phyloP scores from a whole-genome alignment of 2,797 vertebrate species.

The Poliocrania exsul region DNA sequence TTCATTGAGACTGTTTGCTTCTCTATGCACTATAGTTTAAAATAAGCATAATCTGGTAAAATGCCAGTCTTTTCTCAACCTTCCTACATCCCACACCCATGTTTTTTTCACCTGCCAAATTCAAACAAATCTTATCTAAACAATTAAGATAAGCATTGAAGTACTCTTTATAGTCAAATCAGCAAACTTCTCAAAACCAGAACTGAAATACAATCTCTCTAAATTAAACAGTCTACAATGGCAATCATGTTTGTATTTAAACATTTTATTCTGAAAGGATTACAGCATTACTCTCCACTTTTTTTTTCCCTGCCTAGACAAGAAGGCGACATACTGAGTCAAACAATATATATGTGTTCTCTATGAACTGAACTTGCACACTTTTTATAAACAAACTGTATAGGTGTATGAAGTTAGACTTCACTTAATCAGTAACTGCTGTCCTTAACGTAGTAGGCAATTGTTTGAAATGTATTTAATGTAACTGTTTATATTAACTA shows the following conservation, averaged over 20 bases:
- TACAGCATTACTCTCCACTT: slow-evolving; percentile 85
- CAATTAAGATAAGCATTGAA: slow-evolving; percentile 78
- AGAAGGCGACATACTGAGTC: slow-evolving; percentile 88
- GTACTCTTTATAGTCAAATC: slow-evolving; percentile 72
- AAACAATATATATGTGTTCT: slow-evolving; percentile 88
- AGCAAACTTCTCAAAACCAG: slow-evolving; percentile 81
- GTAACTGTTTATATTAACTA: slow-evolving; percentile 51
- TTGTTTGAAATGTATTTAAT: slow-evolving; percentile 60
- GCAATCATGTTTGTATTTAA: slow-evolving; percentile 90
- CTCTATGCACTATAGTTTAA: slow-evolving; percentile 50
- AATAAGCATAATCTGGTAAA: slow-evolving; percentile 61
- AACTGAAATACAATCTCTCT: slow-evolving; percentile 85
- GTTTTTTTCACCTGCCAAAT: slow-evolving; percentile 80
- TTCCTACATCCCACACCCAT: slow-evolving; percentile 66
- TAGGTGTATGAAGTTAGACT: slow-evolving; percentile 71
- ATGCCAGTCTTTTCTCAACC: slow-evolving; percentile 43
- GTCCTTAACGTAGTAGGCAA: slow-evolving; percentile 58
- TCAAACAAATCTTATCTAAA: slow-evolving; percentile 79
- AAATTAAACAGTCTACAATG: slow-evolving; percentile 86
- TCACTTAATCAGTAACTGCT: slow-evolving; percentile 73
- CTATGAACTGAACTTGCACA: slow-evolving; percentile 79
- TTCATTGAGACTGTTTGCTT: slow-evolving; percentile 58
- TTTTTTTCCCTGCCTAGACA: slow-evolving; percentile 85
- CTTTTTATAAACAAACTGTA: slow-evolving; percentile 74
- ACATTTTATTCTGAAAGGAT: slow-evolving; percentile 92